Evolutionary conservation across 2,113 vertebrate genomes (phyloP).

Genomic region (Podarcis muralis): DNA sequence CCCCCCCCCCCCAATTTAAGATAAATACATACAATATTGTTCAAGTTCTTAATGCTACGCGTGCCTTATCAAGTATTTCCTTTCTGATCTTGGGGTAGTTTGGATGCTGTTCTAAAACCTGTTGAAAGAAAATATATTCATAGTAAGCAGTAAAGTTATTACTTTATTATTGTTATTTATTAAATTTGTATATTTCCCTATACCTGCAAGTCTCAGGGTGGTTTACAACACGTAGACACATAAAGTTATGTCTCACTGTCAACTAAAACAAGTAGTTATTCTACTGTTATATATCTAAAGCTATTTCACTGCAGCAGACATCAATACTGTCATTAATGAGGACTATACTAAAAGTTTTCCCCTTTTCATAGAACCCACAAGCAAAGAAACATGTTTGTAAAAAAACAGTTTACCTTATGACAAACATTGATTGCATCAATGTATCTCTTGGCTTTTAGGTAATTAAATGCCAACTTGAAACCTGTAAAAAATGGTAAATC

Average conservation of each 20-base stretch:
- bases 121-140: slow-evolving; percentile 53
- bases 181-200: too few species aligned
- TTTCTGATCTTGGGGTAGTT: slow-evolving; percentile 95
- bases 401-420: slow-evolving; percentile 85
- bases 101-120: slow-evolving; percentile 92
- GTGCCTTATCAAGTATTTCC: slow-evolving; percentile 97
- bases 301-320: neutral
- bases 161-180: too few species aligned
- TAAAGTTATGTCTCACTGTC: neutral
- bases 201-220: too few species aligned
- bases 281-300: neutral
- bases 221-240: too few species aligned
- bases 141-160: neutral
- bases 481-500: slow-evolving; percentile 75
- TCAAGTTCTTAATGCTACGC: slow-evolving; percentile 85
- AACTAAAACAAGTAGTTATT: neutral
- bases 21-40: neutral
- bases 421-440: slow-evolving; percentile 94
- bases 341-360: too few species aligned
- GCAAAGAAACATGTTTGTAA: too few species aligned
- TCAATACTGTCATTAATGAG: too few species aligned
- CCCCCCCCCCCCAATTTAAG: neutral
- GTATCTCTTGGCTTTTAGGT: slow-evolving; percentile 93
- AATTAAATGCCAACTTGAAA: slow-evolving; percentile 98
- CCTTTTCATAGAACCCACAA: too few species aligned